These are phyloP conservation scores for Ctenomys sociabilis DNA, from an alignment of 2,113 vertebrate genomes.

Conservation along the genomic window DNA sequence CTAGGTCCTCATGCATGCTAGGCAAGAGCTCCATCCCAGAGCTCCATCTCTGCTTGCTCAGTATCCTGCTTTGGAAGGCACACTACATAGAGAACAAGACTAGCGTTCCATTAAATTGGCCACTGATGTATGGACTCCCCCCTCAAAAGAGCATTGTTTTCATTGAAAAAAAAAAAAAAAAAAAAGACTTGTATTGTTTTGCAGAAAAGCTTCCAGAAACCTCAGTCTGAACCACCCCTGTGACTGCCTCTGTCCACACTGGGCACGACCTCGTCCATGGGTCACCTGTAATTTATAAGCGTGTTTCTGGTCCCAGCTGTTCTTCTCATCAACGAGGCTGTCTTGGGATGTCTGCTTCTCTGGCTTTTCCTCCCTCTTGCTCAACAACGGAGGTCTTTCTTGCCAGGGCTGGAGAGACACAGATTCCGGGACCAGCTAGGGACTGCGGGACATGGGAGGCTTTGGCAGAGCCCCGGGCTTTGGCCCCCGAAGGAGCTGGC, in stretches of 20 bases:
- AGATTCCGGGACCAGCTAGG: slow-evolving; percentile 13
- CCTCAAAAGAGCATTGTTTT: background rate
- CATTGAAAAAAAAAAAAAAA: background rate
- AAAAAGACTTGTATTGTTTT: background rate
- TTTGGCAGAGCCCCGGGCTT: background rate
- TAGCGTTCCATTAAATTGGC: background rate
- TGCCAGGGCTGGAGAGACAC: background rate
- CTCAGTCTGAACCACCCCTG: background rate
- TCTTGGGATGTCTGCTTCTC: slow-evolving; percentile 11
- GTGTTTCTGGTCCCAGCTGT: background rate
- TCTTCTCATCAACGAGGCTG: background rate
- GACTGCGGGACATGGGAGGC: background rate
- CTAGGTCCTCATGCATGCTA: background rate
- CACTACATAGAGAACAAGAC: background rate
- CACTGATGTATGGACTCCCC: background rate
- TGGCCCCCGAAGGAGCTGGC: background rate
- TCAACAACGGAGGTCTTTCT: slow-evolving; percentile 17
- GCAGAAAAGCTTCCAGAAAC: background rate
- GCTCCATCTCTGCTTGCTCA: background rate
- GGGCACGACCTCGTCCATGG: background rate
- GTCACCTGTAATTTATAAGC: background rate
- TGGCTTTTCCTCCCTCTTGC: background rate
- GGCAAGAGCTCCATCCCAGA: background rate
- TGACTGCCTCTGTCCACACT: background rate
- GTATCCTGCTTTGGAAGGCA: background rate